Evolutionary conservation across 2,797 vertebrate species (phyloP).

Genomic region (Channallabes apus): DNA sequence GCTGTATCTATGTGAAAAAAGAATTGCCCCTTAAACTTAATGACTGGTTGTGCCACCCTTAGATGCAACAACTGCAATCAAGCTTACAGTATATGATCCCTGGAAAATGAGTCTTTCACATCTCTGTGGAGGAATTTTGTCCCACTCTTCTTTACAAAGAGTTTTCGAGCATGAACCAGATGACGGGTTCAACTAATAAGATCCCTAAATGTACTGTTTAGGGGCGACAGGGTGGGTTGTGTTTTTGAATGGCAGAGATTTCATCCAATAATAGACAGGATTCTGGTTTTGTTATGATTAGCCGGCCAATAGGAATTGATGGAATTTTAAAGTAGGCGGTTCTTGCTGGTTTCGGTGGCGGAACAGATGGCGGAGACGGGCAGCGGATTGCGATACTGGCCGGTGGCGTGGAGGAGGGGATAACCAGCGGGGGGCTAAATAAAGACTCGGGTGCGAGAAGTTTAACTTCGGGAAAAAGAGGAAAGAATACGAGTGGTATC

Average conservation of each 20-base stretch:
- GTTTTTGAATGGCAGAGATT: conserved; percentile 7
- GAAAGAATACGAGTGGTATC: not conserved
- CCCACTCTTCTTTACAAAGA: too few relatives aligned
- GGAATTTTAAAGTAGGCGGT: conserved; percentile 59
- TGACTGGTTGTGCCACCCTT: too few relatives aligned
- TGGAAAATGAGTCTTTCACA: too few relatives aligned
- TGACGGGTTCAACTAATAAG: not conserved
- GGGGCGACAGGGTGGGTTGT: not conserved
- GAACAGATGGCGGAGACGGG: conserved; percentile 72
- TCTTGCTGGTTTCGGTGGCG: conserved; percentile 48
- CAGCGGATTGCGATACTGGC: conserved; percentile 48
- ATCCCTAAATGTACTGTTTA: not conserved
- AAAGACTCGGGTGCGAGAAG: conserved; percentile 33
- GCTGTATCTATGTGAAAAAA: too few relatives aligned
- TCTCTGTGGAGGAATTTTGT: too few relatives aligned
- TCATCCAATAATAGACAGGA: conserved; percentile 22
- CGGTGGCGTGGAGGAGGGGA: conserved; percentile 61
- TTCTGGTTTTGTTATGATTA: conserved; percentile 51
- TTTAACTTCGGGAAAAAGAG: conserved; percentile 21
- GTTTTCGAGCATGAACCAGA: not conserved
- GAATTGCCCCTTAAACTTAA: too few relatives aligned
- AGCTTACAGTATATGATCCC: too few relatives aligned
- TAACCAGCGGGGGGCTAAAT: conserved; percentile 43
- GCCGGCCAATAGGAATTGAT: conserved; percentile 59
- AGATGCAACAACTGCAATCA: too few relatives aligned